phyloP scores from a whole-genome alignment of 1,140 invertebrate genomes.

The Argopecten irradians region DNA sequence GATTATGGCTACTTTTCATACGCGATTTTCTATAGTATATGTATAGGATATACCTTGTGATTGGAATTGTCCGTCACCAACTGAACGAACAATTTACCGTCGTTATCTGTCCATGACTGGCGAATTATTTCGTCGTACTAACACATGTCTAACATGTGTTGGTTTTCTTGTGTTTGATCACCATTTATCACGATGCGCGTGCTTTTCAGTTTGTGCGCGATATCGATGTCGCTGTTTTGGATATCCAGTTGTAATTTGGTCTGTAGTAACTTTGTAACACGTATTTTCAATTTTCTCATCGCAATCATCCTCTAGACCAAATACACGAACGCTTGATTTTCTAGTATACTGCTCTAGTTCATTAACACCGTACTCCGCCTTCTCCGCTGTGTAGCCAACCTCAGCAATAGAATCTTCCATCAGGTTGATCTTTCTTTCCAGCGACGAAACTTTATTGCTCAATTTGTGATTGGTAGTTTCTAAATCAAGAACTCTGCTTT shows the following conservation, averaged over 20 bases:
- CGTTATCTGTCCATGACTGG: neutral
- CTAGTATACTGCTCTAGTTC: neutral
- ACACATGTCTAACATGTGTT: neutral
- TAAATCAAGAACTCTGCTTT: neutral
- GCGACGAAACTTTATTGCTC: neutral
- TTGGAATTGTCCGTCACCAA: neutral
- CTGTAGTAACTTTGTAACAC: neutral
- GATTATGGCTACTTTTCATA: no score
- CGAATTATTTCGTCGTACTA: neutral
- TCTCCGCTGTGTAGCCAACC: neutral
- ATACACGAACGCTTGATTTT: neutral
- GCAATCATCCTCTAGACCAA: neutral
- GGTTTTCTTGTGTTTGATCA: neutral
- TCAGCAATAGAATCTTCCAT: neutral
- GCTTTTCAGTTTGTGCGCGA: neutral
- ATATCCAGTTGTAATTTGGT: neutral
- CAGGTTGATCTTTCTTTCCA: neutral
- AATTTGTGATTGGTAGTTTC: neutral
- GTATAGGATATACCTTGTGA: neutral
- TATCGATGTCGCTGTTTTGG: neutral
- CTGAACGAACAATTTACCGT: neutral
- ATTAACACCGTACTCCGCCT: neutral
- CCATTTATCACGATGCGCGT: neutral
- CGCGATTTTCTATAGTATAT: no score
- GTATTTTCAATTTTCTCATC: neutral